Evolutionary conservation across 30 jellyfish, hydroid and myxozoan genomes (phyloP).

Genomic region (Aurelia coerulea): DNA sequence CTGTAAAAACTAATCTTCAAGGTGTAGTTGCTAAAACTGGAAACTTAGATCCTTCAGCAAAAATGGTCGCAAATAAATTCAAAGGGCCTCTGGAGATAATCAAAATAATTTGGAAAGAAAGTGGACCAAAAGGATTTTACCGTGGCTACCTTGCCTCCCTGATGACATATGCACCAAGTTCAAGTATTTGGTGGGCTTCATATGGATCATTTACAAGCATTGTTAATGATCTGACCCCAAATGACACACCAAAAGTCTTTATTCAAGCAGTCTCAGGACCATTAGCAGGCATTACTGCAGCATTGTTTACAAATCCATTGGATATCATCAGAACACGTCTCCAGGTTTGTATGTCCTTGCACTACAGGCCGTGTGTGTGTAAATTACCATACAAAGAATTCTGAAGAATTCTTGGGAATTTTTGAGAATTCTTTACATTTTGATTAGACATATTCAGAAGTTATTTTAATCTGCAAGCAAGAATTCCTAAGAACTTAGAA

Average conservation of each 20-base stretch:
- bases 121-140: conserved; percentile 89
- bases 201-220: conserved; percentile 82
- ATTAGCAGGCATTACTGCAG: conserved; percentile 87
- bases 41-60: too few species aligned
- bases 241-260: conserved; percentile 73
- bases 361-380: too few species aligned
- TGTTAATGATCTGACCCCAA: conserved; percentile 62
- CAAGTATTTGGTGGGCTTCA: conserved; percentile 99
- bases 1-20: too few species aligned
- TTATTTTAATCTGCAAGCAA: too few species aligned
- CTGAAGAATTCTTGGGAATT: too few species aligned
- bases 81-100: conserved; percentile 66
- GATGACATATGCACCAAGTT: conserved; percentile 92
- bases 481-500: too few species aligned
- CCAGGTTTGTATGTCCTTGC: conserved; percentile 62
- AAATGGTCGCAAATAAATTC: not conserved
- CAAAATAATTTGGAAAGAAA: conserved; percentile 54
- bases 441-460: too few species aligned
- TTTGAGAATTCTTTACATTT: too few species aligned
- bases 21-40: too few species aligned
- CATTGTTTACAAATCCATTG: conserved; percentile 84
- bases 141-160: conserved; percentile 95
- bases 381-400: too few species aligned
- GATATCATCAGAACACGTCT: conserved; percentile 93
- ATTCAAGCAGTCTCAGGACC: conserved; percentile 90